A percentile compares a stretch with the other conserved stretches of the same genome.
These are phyloP conservation scores for Hiodon tergisus DNA, from an alignment of 2,113 vertebrate genomes.

Conservation along the genomic window DNA sequence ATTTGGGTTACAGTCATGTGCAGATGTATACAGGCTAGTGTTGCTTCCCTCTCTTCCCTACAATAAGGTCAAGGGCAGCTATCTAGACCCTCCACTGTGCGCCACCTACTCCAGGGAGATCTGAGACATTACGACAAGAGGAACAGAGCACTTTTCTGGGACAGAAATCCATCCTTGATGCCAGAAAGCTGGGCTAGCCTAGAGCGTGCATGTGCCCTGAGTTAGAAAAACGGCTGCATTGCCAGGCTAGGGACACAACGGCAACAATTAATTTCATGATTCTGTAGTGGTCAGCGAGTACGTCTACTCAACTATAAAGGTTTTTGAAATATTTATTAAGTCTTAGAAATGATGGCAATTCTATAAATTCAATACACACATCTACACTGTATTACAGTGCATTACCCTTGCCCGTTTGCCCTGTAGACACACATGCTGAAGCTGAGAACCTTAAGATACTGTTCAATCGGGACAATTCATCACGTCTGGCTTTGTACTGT, in stretches of 20 bases:
- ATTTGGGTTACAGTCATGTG: background rate
- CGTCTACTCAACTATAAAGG: too few relatives aligned
- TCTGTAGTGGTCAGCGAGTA: too few relatives aligned
- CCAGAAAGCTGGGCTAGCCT: background rate
- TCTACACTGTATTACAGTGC: too few relatives aligned
- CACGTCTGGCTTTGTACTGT: too few relatives aligned
- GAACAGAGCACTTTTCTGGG: constrained; percentile 51
- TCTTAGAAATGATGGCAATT: too few relatives aligned
- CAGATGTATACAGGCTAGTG: background rate
- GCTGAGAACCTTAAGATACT: too few relatives aligned
- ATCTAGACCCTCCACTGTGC: constrained; percentile 34
- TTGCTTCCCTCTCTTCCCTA: background rate
- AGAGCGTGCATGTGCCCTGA: background rate
- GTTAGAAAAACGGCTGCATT: background rate
- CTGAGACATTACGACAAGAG: constrained; percentile 41
- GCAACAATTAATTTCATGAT: too few relatives aligned
- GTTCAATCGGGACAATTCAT: too few relatives aligned
- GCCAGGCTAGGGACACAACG: background rate
- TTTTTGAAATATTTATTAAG: too few relatives aligned
- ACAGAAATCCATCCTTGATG: constrained; percentile 27
- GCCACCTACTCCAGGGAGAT: constrained; percentile 27
- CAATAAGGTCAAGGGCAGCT: constrained; percentile 50
- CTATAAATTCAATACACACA: too few relatives aligned
- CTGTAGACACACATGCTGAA: too few relatives aligned
- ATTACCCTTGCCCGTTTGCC: too few relatives aligned